These are phyloP conservation scores for Enteromius argenteus DNA, from an alignment of 2,797 vertebrate genomes.

Conservation along the genomic window DNA sequence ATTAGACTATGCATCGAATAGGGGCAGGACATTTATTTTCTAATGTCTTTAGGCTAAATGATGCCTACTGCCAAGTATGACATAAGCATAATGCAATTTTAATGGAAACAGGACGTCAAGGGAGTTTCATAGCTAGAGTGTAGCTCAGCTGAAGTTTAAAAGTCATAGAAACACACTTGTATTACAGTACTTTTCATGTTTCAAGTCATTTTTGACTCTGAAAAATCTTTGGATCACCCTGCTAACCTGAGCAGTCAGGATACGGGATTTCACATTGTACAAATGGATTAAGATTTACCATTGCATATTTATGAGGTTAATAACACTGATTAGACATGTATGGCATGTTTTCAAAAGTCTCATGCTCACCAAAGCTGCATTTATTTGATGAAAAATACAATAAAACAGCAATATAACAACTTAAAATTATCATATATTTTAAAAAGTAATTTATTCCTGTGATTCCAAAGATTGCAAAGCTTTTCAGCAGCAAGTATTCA, in stretches of 20 bases:
- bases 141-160: constrained; percentile 40
- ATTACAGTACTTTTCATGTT: constrained; percentile 10
- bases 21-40: constrained; percentile 37
- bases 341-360: background rate
- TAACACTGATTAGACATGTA: background rate
- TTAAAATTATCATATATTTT: background rate
- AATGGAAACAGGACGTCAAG: constrained; percentile 79
- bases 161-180: constrained; percentile 4
- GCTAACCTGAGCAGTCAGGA: background rate
- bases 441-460: background rate
- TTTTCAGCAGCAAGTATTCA: background rate
- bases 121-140: constrained; percentile 67
- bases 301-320: constrained; percentile 12
- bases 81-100: constrained; percentile 79
- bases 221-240: background rate
- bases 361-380: background rate
- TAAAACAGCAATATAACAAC: background rate
- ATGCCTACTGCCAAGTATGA: constrained; percentile 76
- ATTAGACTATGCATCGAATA: constrained; percentile 27
- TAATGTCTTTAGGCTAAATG: constrained; percentile 53
- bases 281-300: background rate
- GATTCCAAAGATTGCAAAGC: background rate
- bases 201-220: background rate
- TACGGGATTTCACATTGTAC: background rate
- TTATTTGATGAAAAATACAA: background rate